Evolutionary conservation across 2,888 invertebrate species (phyloP).

Genomic region (Drosophila monieri): DNA sequence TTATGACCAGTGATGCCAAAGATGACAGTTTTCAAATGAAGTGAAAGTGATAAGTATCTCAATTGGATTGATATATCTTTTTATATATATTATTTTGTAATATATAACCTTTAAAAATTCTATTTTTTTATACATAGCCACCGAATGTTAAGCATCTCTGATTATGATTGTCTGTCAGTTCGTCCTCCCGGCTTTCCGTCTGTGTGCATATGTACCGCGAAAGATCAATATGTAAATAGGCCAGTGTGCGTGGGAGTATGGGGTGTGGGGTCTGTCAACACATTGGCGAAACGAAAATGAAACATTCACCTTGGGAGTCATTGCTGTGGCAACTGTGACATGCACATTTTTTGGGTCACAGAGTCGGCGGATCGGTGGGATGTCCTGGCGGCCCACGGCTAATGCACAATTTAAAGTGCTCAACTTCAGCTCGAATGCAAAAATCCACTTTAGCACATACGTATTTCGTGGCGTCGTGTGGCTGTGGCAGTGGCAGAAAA

Average conservation of each 20-base stretch:
- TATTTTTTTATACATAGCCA: too few relatives aligned
- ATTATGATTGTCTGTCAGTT: constrained; percentile 18
- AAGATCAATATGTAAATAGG: constrained; percentile 77
- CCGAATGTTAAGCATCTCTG: constrained; percentile 10
- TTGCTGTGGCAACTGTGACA: constrained; percentile 63
- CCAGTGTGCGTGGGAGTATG: constrained; percentile 29
- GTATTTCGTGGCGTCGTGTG: not conserved
- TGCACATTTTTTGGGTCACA: constrained; percentile 69
- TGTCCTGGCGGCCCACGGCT: constrained; percentile 27
- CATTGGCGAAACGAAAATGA: constrained; percentile 70
- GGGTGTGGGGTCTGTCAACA: constrained; percentile 63
- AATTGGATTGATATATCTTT: too few relatives aligned
- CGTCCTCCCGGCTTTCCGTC: constrained; percentile 1
- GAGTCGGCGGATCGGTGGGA: constrained; percentile 20
- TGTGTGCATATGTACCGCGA: constrained; percentile 32
- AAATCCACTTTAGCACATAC: constrained; percentile 38
- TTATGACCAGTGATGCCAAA: constrained; percentile 29
- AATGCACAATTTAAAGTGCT: constrained; percentile 43
- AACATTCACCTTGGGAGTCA: constrained; percentile 76
- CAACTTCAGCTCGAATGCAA: constrained; percentile 30
- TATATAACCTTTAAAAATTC: not conserved
- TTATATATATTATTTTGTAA: too few relatives aligned
- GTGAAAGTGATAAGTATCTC: not conserved
- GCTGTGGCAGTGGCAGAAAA: constrained; percentile 23
- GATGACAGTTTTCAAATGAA: not conserved